phyloP scores from a whole-genome alignment of 2,113 vertebrate genomes.

The Odocoileus hemionus region DNA sequence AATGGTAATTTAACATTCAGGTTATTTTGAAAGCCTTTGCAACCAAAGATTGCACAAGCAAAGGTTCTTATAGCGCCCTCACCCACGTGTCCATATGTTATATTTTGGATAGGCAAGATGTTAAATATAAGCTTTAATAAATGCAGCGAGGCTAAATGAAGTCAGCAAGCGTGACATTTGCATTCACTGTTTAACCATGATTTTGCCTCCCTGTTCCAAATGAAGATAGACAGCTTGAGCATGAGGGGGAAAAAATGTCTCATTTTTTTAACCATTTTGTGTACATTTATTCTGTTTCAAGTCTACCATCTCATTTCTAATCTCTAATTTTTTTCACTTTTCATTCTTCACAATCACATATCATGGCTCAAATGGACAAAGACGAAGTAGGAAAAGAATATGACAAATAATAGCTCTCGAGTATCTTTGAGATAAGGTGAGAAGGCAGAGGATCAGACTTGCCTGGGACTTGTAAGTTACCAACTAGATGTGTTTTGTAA shows the following conservation, averaged over 20 bases:
- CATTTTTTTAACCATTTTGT: neutral
- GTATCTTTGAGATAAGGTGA: neutral
- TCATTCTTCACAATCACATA: neutral
- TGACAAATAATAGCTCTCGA: neutral
- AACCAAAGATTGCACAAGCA: constrained; percentile 9
- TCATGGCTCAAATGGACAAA: neutral
- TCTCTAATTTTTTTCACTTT: neutral
- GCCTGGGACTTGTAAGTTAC: neutral
- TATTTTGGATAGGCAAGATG: constrained; percentile 33
- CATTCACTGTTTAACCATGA: neutral
- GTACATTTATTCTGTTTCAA: neutral
- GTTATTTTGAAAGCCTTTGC: constrained; percentile 45
- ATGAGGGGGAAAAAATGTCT: neutral
- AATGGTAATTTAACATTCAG: constrained; percentile 25
- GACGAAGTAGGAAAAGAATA: neutral
- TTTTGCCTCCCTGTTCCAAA: neutral
- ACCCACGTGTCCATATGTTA: constrained; percentile 52
- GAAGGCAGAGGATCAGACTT: neutral
- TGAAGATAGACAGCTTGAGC: neutral
- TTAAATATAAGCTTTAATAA: constrained; percentile 56
- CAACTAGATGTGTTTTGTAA: neutral
- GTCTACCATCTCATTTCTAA: neutral
- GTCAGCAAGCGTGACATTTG: neutral
- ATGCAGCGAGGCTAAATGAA: constrained; percentile 18
- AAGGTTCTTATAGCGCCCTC: constrained; percentile 23